Evolutionary conservation across 2,113 vertebrate genomes (phyloP).

Genomic region (Peromyscus leucopus): DNA sequence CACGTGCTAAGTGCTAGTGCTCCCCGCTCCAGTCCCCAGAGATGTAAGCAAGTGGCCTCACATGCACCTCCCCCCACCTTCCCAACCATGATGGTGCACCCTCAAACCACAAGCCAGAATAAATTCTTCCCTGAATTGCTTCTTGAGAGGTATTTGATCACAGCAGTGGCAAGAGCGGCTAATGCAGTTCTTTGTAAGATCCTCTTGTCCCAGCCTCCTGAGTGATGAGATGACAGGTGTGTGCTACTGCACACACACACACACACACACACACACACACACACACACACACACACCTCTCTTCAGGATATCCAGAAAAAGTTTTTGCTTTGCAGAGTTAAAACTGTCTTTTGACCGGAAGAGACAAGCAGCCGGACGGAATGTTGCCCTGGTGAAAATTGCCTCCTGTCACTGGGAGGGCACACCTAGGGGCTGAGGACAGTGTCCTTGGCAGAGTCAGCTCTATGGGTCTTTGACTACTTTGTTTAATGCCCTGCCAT

Average conservation of each 20-base stretch:
- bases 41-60: background rate
- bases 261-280: background rate
- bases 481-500: accelerated
- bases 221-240: background rate
- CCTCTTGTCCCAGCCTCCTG: background rate
- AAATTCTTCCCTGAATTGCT: background rate
- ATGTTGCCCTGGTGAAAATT: background rate
- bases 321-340: background rate
- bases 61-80: no score
- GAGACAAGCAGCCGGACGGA: background rate
- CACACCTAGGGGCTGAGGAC: background rate
- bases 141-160: background rate
- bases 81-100: background rate
- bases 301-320: background rate
- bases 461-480: no score
- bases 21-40: background rate
- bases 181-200: background rate
- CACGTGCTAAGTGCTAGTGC: background rate
- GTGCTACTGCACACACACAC: background rate
- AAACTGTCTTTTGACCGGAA: background rate
- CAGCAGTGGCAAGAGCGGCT: background rate
- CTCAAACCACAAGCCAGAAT: background rate
- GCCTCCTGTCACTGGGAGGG: accelerated
- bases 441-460: background rate
- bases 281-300: background rate